Conservation (phyloP, 2,797 vertebrate genomes). For the Cyclopterus lumpus region DNA sequence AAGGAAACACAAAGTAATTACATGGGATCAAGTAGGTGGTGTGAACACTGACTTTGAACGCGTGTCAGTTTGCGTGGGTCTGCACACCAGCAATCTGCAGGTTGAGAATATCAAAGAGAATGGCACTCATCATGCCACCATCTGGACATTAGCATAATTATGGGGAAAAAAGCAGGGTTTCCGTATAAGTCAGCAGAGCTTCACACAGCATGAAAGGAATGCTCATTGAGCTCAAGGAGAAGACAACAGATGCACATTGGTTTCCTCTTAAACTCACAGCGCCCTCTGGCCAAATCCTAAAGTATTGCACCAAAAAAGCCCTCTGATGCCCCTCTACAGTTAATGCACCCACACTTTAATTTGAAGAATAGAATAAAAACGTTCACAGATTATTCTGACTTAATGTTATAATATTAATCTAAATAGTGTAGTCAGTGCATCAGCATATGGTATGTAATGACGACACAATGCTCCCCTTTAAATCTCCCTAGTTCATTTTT, state of each 20-base stretch:
- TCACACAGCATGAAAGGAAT: constrained; percentile 78
- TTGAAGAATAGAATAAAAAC: constrained; percentile 34
- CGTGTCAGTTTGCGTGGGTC: constrained; percentile 69
- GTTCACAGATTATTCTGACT: constrained; percentile 32
- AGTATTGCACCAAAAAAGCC: constrained; percentile 38
- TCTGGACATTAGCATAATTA: constrained; percentile 85
- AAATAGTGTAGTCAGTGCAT: constrained; percentile 6
- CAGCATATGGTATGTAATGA: not conserved
- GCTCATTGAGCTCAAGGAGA: constrained; percentile 68
- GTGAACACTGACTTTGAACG: constrained; percentile 67
- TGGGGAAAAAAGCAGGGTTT: constrained; percentile 70
- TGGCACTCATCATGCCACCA: constrained; percentile 81
- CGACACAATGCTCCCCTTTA: not conserved
- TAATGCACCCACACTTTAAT: constrained; percentile 19
- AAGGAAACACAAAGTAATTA: constrained; percentile 61
- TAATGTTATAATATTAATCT: constrained; percentile 27
- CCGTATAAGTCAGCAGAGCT: constrained; percentile 74
- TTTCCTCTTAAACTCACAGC: constrained; percentile 52
- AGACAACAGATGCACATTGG: constrained; percentile 42
- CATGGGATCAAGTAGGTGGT: constrained; percentile 63
- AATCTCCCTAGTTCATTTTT: not conserved
- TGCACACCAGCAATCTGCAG: constrained; percentile 67
- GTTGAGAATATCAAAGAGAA: constrained; percentile 77
- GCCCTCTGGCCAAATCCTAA: constrained; percentile 50
- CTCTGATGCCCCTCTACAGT: constrained; percentile 16